Conservation (phyloP, 2,888 invertebrate genomes). For the Scaptomyza reducta region DNA sequence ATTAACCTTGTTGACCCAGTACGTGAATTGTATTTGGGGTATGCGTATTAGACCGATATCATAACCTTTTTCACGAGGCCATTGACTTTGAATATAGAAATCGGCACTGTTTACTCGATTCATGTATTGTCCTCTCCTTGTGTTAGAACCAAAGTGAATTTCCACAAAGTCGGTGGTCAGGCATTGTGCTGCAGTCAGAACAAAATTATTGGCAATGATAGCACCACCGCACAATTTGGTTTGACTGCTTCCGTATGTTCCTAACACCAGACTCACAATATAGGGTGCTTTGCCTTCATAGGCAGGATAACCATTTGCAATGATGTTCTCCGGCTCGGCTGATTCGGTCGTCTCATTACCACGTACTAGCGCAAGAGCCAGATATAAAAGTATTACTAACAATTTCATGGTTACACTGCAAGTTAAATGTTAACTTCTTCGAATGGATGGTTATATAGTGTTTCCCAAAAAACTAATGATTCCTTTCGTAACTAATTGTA, state of each 20-base stretch:
- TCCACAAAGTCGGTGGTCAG: constrained; percentile 49
- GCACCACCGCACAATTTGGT: constrained; percentile 46
- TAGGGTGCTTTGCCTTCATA: constrained; percentile 60
- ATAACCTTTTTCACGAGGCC: constrained; percentile 36
- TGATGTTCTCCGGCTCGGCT: constrained; percentile 9
- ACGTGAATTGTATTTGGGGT: constrained; percentile 40
- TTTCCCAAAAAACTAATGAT: neutral
- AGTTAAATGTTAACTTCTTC: neutral
- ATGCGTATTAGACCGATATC: constrained; percentile 73
- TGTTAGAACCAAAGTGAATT: constrained; percentile 58
- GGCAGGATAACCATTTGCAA: constrained; percentile 65
- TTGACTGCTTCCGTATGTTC: constrained; percentile 17
- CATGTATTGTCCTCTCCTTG: constrained; percentile 20
- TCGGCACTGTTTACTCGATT: constrained; percentile 34
- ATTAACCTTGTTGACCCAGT: constrained; percentile 30
- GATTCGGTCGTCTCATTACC: constrained; percentile 13
- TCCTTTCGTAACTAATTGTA: constrained; percentile 4
- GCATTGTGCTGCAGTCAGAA: constrained; percentile 52
- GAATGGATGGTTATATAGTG: constrained; percentile 4
- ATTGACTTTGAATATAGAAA: constrained; percentile 18
- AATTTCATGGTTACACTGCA: constrained; percentile 27
- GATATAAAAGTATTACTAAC: constrained; percentile 10
- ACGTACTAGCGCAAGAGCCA: constrained; percentile 17
- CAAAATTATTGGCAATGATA: constrained; percentile 37
- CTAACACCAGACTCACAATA: constrained; percentile 58